Conservation (phyloP, 2,113 vertebrate genomes). For the Collichthys lucidus region DNA sequence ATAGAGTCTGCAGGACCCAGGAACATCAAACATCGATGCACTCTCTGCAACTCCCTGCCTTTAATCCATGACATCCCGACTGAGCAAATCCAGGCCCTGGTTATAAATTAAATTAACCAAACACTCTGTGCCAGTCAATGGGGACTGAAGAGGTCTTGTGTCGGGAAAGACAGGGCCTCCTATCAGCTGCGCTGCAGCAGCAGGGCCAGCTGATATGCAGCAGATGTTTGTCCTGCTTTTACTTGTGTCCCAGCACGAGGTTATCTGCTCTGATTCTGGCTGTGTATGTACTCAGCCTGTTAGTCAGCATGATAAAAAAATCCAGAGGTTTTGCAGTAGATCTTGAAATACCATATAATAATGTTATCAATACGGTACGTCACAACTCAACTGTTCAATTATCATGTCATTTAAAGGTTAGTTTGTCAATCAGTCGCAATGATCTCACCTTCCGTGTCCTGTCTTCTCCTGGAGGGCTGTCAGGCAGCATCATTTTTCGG, state of each 20-base stretch:
- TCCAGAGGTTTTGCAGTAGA: slow-evolving; percentile 1
- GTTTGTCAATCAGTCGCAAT: background rate
- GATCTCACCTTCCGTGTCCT: slow-evolving; percentile 90
- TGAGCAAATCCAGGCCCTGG: slow-evolving; percentile 57
- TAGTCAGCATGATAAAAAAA: slow-evolving; percentile 26
- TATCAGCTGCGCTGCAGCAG: slow-evolving; percentile 31
- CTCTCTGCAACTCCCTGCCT: slow-evolving; percentile 63
- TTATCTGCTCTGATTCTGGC: slow-evolving; percentile 44
- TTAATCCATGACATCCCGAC: slow-evolving; percentile 74
- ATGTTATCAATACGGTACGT: background rate
- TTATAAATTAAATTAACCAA: slow-evolving; percentile 75
- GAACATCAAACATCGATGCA: slow-evolving; percentile 75
- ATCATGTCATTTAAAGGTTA: background rate
- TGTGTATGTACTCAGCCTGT: background rate
- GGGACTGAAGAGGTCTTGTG: slow-evolving; percentile 56
- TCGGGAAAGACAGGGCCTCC: slow-evolving; percentile 25
- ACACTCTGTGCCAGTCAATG: slow-evolving; percentile 52
- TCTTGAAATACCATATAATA: slow-evolving; percentile 3
- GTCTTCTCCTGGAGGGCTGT: slow-evolving; percentile 87
- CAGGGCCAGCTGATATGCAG: slow-evolving; percentile 48
- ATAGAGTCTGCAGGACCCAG: slow-evolving; percentile 67
- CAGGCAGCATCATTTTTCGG: slow-evolving; percentile 90
- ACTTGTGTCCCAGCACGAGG: slow-evolving; percentile 36
- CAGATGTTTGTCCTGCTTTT: slow-evolving; percentile 64
- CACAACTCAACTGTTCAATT: slow-evolving; percentile 21